A percentile compares a stretch with the other conserved stretches of the same genome.
Evolutionary conservation across 2,797 vertebrate species (phyloP).

Genomic region (Salmo trutta): DNA sequence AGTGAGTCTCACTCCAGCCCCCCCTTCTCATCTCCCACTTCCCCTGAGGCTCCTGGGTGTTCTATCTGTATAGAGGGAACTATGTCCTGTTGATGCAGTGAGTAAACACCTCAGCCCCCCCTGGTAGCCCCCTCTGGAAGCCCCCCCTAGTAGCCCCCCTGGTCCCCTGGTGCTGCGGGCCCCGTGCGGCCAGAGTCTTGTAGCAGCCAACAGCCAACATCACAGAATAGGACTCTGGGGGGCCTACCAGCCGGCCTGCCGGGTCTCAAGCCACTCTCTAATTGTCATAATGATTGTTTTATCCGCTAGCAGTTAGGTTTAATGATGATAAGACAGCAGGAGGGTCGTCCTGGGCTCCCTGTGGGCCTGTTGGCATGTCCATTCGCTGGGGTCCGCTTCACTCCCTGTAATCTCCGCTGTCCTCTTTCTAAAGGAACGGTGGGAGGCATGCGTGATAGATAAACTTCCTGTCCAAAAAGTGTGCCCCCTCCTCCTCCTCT

Average conservation of each 20-base stretch:
- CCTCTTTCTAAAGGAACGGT: slow-evolving; percentile 62
- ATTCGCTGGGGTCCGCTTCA: slow-evolving; percentile 68
- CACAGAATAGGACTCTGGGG: slow-evolving; percentile 74
- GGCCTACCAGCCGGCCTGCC: slow-evolving; percentile 22
- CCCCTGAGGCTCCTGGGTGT: slow-evolving; percentile 62
- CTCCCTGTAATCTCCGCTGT: slow-evolving; percentile 61
- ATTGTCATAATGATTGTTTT: slow-evolving; percentile 78
- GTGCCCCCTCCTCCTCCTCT: slow-evolving; percentile 41
- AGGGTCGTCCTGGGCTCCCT: background rate
- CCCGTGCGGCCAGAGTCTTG: slow-evolving; percentile 48
- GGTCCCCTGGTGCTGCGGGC: slow-evolving; percentile 15
- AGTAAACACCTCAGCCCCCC: slow-evolving; percentile 75
- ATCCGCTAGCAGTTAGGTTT: slow-evolving; percentile 70
- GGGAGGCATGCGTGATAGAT: slow-evolving; percentile 71
- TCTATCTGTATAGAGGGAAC: slow-evolving; percentile 80
- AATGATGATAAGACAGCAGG: slow-evolving; percentile 70
- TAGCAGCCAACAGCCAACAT: slow-evolving; percentile 38
- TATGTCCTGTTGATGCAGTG: slow-evolving; percentile 84
- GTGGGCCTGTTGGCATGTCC: slow-evolving; percentile 54
- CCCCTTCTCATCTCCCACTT: background rate
- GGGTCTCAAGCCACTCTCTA: slow-evolving; percentile 68
- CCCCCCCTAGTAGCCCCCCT: no score
- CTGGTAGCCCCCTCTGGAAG: no score
- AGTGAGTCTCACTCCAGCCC: slow-evolving; percentile 40
- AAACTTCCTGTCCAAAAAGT: slow-evolving; percentile 77